These are phyloP conservation scores for Pomatostomus ruficeps DNA, from an alignment of 2,113 vertebrate species.

Conservation along the genomic window DNA sequence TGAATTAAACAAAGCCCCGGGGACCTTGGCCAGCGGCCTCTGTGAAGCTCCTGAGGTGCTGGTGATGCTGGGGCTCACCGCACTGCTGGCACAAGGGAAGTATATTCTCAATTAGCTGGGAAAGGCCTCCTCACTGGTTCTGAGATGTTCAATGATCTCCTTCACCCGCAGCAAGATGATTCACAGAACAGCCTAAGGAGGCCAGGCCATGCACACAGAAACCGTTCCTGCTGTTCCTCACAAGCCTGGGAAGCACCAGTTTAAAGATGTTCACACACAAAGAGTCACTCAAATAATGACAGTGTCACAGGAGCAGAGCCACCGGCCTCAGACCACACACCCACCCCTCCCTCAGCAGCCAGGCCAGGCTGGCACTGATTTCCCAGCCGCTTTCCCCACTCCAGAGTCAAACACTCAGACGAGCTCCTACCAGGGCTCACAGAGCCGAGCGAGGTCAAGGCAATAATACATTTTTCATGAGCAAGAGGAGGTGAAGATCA, in stretches of 20 bases:
- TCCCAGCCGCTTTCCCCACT: background rate
- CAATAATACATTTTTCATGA: background rate
- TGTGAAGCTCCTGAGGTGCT: background rate
- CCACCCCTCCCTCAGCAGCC: background rate
- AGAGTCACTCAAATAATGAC: background rate
- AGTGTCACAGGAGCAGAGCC: background rate
- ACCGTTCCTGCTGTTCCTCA: background rate
- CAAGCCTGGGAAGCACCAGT: background rate
- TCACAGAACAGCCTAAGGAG: background rate
- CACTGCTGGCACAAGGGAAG: background rate
- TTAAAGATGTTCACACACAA: background rate
- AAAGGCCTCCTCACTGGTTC: background rate
- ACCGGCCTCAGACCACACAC: fast-evolving
- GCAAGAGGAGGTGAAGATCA: background rate
- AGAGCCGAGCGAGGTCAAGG: background rate
- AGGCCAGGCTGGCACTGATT: background rate
- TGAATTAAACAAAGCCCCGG: background rate
- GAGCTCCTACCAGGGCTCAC: background rate
- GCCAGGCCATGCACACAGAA: background rate
- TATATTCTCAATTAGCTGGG: background rate
- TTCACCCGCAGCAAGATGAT: background rate
- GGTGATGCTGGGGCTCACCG: background rate
- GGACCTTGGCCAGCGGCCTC: background rate
- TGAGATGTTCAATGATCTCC: background rate
- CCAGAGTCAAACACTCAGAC: background rate